phyloP scores from a whole-genome alignment of 2,113 vertebrate species.

The Carassius carassius region DNA sequence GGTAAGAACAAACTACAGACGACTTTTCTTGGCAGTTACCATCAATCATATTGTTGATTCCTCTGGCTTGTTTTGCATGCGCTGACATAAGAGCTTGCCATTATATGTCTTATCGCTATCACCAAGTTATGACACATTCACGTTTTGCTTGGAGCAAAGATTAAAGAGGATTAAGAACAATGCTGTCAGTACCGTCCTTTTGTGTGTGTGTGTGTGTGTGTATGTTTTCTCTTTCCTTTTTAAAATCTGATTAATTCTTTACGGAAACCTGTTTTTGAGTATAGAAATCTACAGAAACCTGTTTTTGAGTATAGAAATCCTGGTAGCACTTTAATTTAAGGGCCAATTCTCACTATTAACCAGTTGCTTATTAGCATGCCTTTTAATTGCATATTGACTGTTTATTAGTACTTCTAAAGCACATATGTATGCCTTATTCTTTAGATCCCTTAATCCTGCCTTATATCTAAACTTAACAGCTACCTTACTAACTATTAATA shows the following conservation, averaged over 20 bases:
- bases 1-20: conserved; percentile 31
- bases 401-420: too few relatives aligned
- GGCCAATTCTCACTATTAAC: too few relatives aligned
- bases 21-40: background rate
- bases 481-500: too few relatives aligned
- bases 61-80: background rate
- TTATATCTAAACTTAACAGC: too few relatives aligned
- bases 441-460: too few relatives aligned
- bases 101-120: background rate
- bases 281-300: too few relatives aligned
- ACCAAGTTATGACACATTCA: background rate
- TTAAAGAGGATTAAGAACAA: conserved; percentile 18
- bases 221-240: background rate
- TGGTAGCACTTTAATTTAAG: too few relatives aligned
- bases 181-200: background rate
- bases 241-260: background rate
- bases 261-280: background rate
- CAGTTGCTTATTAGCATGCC: too few relatives aligned
- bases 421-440: too few relatives aligned
- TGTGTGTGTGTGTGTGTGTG: background rate
- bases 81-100: conserved; percentile 4
- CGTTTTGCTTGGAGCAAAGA: background rate
- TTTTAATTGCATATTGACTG: too few relatives aligned
- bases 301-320: background rate
- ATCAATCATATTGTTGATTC: background rate